Percentiles rank a stretch among this genome's conserved stretches.
phyloP scores from a whole-genome alignment of 2,888 invertebrate genomes.

The Morinoia aosen region DNA sequence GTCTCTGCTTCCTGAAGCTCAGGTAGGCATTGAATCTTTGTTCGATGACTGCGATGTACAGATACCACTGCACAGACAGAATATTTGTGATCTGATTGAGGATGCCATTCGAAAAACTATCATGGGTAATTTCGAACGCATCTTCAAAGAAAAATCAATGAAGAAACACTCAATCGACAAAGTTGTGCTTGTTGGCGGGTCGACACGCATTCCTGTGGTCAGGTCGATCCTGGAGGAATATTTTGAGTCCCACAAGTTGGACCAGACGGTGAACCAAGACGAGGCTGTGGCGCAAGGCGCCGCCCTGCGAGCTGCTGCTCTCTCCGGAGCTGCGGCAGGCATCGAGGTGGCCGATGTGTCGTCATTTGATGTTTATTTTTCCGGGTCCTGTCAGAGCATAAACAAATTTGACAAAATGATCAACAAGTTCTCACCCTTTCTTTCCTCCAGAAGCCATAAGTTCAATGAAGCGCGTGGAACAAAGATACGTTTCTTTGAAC shows the following conservation, averaged over 20 bases:
- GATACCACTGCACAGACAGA: not conserved
- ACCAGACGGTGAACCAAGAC: slow-evolving; percentile 87
- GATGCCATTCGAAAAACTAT: not conserved
- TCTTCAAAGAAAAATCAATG: not conserved
- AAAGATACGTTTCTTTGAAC: not conserved
- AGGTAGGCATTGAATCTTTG: not conserved
- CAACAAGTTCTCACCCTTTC: not conserved
- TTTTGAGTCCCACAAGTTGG: slow-evolving; percentile 79
- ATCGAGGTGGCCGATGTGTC: not conserved
- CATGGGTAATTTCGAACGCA: not conserved
- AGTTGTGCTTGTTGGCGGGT: not conserved
- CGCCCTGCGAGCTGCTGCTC: slow-evolving; percentile 77
- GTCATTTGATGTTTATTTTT: not conserved
- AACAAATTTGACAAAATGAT: not conserved
- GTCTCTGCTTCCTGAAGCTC: not conserved
- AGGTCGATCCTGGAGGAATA: slow-evolving; percentile 69
- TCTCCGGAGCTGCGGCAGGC: slow-evolving; percentile 1
- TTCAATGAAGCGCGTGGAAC: not conserved
- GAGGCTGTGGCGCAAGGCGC: slow-evolving; percentile 85
- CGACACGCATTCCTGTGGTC: not conserved
- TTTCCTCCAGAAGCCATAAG: not conserved
- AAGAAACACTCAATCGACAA: not conserved
- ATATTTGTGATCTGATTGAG: not conserved
- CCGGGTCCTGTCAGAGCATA: no score
- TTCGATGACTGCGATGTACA: not conserved